These are phyloP conservation scores for Poeciliopsis retropinna DNA, from an alignment of 2,113 vertebrate genomes.

Conservation along the genomic window DNA sequence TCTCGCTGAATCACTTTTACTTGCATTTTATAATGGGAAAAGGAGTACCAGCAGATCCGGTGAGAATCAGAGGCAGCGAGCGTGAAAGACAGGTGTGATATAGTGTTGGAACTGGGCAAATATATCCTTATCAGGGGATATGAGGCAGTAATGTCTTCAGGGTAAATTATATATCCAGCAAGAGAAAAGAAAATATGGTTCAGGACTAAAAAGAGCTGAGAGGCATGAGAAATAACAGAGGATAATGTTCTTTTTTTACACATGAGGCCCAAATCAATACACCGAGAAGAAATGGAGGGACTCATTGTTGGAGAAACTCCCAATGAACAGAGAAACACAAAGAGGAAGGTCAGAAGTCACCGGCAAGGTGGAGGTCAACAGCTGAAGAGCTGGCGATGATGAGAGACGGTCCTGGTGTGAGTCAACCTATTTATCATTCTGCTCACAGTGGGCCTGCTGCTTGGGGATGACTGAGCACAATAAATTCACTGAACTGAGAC, in stretches of 20 bases:
- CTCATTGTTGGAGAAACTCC: constrained; percentile 58
- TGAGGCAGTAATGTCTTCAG: constrained; percentile 40
- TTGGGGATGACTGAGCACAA: constrained; percentile 22
- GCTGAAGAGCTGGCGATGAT: constrained; percentile 60
- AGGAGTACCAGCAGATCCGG: constrained; percentile 26
- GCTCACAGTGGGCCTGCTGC: constrained; percentile 32
- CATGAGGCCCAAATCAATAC: constrained; percentile 49
- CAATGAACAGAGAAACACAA: constrained; percentile 59
- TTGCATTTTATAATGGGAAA: constrained; percentile 24
- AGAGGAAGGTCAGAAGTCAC: constrained; percentile 68
- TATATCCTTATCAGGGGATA: constrained; percentile 53
- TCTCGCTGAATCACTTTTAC: constrained; percentile 14
- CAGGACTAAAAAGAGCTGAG: constrained; percentile 18
- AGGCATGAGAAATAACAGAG: constrained; percentile 17
- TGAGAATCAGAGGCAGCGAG: constrained; percentile 40
- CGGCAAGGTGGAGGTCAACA: constrained; percentile 69
- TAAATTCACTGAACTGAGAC: constrained; percentile 5
- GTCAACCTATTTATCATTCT: constrained; percentile 54
- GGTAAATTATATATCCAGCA: constrained; percentile 53
- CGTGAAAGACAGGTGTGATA: constrained; percentile 52
- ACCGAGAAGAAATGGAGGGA: constrained; percentile 45
- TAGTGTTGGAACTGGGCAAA: constrained; percentile 36
- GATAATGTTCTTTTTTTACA: constrained; percentile 23
- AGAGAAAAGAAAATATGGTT: constrained; percentile 14
- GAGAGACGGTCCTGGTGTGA: constrained; percentile 33